These are phyloP conservation scores for Setophaga kirtlandii DNA, from an alignment of 2,113 vertebrate genomes.

Conservation along the genomic window DNA sequence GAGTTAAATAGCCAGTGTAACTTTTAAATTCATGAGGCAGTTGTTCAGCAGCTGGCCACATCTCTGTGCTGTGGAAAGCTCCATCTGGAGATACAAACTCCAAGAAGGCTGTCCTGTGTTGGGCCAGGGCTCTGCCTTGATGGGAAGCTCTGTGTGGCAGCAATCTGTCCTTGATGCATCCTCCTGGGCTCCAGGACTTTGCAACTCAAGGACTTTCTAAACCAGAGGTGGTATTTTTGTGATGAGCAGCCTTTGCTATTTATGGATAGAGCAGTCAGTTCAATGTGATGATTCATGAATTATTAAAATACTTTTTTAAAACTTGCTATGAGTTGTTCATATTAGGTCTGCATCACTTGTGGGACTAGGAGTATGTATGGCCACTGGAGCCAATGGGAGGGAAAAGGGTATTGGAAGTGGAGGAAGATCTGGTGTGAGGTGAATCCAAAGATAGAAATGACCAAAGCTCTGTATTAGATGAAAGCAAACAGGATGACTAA, in stretches of 20 bases:
- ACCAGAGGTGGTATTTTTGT: neutral
- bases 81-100: neutral
- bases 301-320: neutral
- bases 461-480: neutral
- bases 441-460: neutral
- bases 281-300: neutral
- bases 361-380: neutral
- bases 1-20: neutral
- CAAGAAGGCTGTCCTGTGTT: neutral
- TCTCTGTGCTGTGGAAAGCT: neutral
- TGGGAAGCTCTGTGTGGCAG: neutral
- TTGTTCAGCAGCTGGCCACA: neutral
- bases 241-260: neutral
- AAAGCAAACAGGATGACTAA: neutral
- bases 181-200: neutral
- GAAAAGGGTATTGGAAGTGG: neutral
- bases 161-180: fast-evolving
- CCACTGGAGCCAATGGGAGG: neutral
- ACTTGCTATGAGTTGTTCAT: neutral
- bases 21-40: neutral
- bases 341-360: neutral
- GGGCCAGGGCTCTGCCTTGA: neutral
- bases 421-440: neutral
- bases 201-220: neutral
- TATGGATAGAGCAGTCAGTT: neutral